Conservation (phyloP, 2,888 invertebrate species). For the Stenichneumon culpator region DNA sequence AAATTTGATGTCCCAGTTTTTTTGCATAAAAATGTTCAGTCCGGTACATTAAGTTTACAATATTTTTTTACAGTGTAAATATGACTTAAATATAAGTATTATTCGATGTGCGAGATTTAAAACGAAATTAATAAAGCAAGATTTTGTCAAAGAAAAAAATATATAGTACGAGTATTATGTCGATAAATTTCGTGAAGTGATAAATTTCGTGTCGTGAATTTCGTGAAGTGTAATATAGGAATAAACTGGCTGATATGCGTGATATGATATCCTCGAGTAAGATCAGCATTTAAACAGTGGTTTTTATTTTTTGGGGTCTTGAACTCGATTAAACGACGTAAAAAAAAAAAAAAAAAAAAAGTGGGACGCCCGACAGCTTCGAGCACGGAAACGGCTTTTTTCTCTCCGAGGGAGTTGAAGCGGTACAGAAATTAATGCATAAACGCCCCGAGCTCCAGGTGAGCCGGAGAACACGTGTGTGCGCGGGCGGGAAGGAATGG, state of each 20-base stretch:
- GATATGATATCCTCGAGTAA: not conserved
- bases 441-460: slow-evolving; percentile 25
- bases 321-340: slow-evolving; percentile 22
- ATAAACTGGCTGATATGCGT: not conserved
- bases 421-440: slow-evolving; percentile 26
- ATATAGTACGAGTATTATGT: not conserved
- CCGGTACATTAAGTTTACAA: no score
- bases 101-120: no score
- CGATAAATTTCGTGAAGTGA: not conserved
- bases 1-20: no score
- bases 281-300: not conserved
- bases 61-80: no score
- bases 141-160: no score
- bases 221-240: not conserved
- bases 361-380: slow-evolving; percentile 21
- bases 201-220: not conserved
- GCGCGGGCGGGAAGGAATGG: slow-evolving; percentile 12
- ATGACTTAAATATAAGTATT: no score
- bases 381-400: slow-evolving; percentile 20
- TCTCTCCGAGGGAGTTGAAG: slow-evolving; percentile 3
- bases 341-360: slow-evolving; percentile 42
- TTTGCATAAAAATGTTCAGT: no score
- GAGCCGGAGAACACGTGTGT: not conserved
- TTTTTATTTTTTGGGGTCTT: not conserved
- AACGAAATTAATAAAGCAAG: no score